Evolutionary conservation across 2,797 vertebrate species (phyloP), one percentile per base, ranked within the genome.

Genomic region (Hypotaenidia philippensis): DNA sequence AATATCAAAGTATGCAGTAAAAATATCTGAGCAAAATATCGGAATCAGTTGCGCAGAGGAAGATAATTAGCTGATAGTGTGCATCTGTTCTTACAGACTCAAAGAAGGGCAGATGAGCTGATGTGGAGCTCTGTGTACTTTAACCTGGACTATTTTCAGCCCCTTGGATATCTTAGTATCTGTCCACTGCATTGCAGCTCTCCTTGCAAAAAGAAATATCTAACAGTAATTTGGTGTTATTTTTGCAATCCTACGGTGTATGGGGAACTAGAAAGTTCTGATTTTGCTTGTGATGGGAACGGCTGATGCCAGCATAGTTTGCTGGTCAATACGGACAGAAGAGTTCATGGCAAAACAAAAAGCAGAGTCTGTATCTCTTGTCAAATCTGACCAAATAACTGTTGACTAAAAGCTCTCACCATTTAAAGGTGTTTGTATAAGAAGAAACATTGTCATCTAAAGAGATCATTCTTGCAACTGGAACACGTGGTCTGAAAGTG

Each of bases 1-100:
- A 96, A 95, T 96, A 95, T 92, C 92, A 77, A 96, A 95, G 94
- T 87, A 49, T 86, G 86, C 61, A 69, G 77, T 93, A 96, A 94
- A 97, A 96, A 93, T 95, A 93, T 91, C 93, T 69, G 70, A 94
- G 80, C 34, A 94, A 82, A 95, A 79, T 87, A 91, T 65, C 44
- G 5, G 85, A 75, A 70, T 95, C 80, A 40, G 63, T 95, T 84
- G 66, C 80, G 40, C 3, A 91, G 88, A 90, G 83, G 77, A 94
- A 91, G 93, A 93, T 94, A 92, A 97, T 95, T 92, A 94, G 87
- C 72, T 94, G 95, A 90, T 88, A 91, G 77, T 4, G 16, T 81
- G 36, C 94, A 96, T 96, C 93, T 87, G 83, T 86, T 94, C 82
- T 61, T 60, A 41, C 26, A 76, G 72, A 47, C 72, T 61, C 72